Percentiles rank a stretch among this genome's conserved stretches.
These are phyloP conservation scores for Neoascia interrupta DNA, from an alignment of 2,888 invertebrate genomes.

Conservation along the genomic window DNA sequence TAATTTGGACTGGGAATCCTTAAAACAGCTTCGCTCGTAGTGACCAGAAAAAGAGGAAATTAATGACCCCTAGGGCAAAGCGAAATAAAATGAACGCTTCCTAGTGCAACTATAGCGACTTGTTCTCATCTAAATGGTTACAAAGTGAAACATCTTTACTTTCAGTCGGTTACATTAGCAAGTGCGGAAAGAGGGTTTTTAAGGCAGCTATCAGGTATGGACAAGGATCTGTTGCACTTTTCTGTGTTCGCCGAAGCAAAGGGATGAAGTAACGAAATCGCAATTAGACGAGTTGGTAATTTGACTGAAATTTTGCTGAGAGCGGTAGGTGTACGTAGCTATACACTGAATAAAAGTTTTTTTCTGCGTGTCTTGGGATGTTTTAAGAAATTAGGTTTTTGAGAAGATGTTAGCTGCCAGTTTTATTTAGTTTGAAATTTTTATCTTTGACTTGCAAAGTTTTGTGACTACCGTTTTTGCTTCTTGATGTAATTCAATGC, in stretches of 20 bases:
- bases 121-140: slow-evolving; percentile 25
- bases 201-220: slow-evolving; percentile 19
- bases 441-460: too few species aligned
- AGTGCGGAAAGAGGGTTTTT: slow-evolving; percentile 27
- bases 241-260: not conserved
- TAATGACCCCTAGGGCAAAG: slow-evolving; percentile 25
- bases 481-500: too few species aligned
- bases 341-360: not conserved
- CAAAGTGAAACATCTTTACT: slow-evolving; percentile 61
- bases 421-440: not conserved
- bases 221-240: slow-evolving; percentile 7
- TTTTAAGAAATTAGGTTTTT: too few species aligned
- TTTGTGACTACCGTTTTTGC: too few species aligned
- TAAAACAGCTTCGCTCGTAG: slow-evolving; percentile 4
- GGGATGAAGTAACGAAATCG: slow-evolving; percentile 21
- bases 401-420: too few species aligned
- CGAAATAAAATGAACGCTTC: not conserved
- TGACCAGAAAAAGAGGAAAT: slow-evolving; percentile 31
- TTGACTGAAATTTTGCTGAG: slow-evolving; percentile 34
- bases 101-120: not conserved
- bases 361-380: too few species aligned
- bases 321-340: too few species aligned
- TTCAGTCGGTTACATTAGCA: slow-evolving; percentile 34
- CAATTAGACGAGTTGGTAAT: slow-evolving; percentile 45
- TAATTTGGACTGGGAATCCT: slow-evolving; percentile 46